Evolutionary conservation across 2,888 invertebrate genomes (phyloP).

Genomic region (Tenthredo distinguenda): DNA sequence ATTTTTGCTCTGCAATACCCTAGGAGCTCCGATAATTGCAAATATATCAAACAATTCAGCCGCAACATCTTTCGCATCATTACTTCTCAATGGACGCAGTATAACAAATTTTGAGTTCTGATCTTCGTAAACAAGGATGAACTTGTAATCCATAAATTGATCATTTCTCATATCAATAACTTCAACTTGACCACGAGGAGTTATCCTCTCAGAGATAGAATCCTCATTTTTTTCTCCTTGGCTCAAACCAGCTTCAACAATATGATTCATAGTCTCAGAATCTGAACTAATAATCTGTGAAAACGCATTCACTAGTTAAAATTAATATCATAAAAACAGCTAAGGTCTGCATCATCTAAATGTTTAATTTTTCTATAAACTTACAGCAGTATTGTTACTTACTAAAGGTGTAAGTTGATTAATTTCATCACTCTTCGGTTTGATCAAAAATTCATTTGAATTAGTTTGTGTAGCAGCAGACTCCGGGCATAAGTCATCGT

Average conservation of each 20-base stretch:
- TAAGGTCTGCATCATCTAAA: background rate
- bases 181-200: conserved; percentile 65
- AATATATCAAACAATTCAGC: conserved; percentile 65
- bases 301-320: background rate
- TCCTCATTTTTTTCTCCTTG: background rate
- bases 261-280: conserved; percentile 3
- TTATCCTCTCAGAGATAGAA: background rate
- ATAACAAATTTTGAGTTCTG: conserved; percentile 67
- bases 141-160: conserved; percentile 58
- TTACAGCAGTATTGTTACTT: background rate
- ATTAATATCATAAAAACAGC: background rate
- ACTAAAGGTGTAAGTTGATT: background rate
- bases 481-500: conserved; percentile 5
- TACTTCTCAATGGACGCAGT: conserved; percentile 62
- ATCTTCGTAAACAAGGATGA: conserved; percentile 69
- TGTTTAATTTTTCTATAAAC: background rate
- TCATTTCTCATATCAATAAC: conserved; percentile 66
- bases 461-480: background rate
- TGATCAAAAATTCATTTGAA: background rate
- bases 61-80: conserved; percentile 63
- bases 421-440: conserved; percentile 21
- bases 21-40: conserved; percentile 69
- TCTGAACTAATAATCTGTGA: background rate
- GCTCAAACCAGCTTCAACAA: background rate
- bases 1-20: conserved; percentile 68